A percentile compares a stretch with the other conserved stretches of the same genome.
Evolutionary conservation across 2,113 vertebrate species (phyloP).

Genomic region (Athene cunicularia): DNA sequence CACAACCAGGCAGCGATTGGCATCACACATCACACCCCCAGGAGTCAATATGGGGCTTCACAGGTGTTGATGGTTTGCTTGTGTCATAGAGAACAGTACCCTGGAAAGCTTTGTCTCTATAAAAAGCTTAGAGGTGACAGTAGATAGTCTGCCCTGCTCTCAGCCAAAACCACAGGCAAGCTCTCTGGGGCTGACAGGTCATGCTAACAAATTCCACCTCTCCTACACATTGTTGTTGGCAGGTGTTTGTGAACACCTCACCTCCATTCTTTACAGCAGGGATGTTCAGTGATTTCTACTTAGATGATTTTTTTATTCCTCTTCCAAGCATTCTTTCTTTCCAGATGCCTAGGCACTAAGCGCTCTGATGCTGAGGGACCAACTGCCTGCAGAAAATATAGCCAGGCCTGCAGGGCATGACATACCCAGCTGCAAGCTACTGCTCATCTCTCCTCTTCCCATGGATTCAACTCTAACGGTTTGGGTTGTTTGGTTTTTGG

Average conservation of each 20-base stretch:
- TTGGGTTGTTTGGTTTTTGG: too few species aligned
- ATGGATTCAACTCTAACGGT: neutral
- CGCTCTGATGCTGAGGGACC: neutral
- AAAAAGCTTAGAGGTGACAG: neutral
- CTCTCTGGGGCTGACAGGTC: neutral
- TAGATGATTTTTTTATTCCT: neutral
- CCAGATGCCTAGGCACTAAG: neutral
- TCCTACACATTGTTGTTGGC: neutral
- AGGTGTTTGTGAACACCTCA: neutral
- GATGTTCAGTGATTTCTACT: neutral
- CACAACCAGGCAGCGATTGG: accelerated
- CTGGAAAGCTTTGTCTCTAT: neutral
- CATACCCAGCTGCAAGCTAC: neutral
- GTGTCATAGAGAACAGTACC: neutral
- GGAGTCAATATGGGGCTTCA: neutral
- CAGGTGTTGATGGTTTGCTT: neutral
- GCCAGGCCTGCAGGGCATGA: neutral
- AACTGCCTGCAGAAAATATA: neutral
- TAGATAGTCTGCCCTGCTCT: accelerated
- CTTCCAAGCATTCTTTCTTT: neutral
- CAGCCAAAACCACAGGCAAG: neutral
- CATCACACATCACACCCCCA: neutral
- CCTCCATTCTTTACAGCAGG: neutral
- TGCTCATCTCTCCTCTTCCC: neutral
- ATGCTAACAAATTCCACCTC: neutral